Evolutionary conservation across 2,797 vertebrate species (phyloP), one percentile per base, ranked within the genome.

Genomic region (Botia kubotai): DNA sequence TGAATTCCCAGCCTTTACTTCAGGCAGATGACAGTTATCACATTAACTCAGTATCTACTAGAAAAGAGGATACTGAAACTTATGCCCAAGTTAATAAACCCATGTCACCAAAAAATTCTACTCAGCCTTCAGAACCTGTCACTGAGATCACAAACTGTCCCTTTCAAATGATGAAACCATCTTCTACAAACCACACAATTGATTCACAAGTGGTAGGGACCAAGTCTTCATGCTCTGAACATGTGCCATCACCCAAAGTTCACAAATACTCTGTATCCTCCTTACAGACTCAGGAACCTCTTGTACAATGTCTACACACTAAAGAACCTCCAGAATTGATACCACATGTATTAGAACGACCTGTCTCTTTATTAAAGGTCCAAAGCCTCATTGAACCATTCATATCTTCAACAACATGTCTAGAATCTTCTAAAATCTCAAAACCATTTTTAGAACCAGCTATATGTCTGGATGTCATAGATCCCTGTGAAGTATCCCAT

Each of bases 261-360:
- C 78, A 55, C 16, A 62, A 75, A 29, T 66, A 75, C 66, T 62
- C 78, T 48, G 10, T 75, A 69, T 29, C 80, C 77, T 73, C 57
- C 60, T 23, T 68, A 65, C 86, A 86, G 76, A 86, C 88, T 73
- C 84, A 82, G 86, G 88, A 79, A 90, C 62, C 29, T 65, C 36
- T 68, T 77, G 83, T 87, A 80, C 87, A 89, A 83, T 83, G 84
- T 23, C 89, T 88, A 80, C 87, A 89, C 58, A 70, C 87, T 81
- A 72, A 85, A 86, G 86, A 83, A 80, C 13, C 89, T 90, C 90
- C 89, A 88, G 88, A 89, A 87, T 78, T 81, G 70, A 87, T 90
- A 80, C 79, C 92, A 33, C 17, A 70, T 1, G 29, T 81, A 17
- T 55, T 76, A 67, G 68, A 87, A 29, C 77, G 78, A 52, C 50